Conservation (phyloP, 2,888 invertebrate genomes). For the Mycalesis mineus region DNA sequence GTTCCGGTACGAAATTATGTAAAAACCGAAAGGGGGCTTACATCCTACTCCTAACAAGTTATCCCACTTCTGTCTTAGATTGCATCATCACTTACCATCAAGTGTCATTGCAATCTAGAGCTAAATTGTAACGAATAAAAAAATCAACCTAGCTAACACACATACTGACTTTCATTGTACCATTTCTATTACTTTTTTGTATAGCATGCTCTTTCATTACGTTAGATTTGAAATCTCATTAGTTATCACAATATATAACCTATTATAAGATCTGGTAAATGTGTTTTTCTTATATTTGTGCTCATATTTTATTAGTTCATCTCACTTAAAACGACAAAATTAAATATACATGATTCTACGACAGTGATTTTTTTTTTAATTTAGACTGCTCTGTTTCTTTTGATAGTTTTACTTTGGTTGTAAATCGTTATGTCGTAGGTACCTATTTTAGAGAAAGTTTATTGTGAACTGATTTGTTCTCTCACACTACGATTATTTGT, state of each 20-base stretch:
- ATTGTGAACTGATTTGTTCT: constrained; percentile 8
- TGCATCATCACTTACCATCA: too few species aligned
- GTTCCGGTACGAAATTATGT: too few species aligned
- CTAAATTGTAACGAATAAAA: too few species aligned
- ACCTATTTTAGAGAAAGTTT: constrained; percentile 8
- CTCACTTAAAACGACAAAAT: constrained; percentile 38
- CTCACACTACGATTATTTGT: constrained; percentile 23
- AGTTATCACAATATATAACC: constrained; percentile 75
- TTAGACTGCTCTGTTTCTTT: constrained; percentile 16
- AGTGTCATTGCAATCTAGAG: too few species aligned
- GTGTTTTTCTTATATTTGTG: constrained; percentile 62
- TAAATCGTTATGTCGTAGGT: constrained; percentile 7
- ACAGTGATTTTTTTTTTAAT: constrained; percentile 33
- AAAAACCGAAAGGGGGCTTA: too few species aligned
- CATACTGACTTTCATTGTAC: constrained; percentile 70
- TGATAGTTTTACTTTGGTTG: constrained; percentile 21
- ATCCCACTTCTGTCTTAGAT: too few species aligned
- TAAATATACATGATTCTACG: constrained; percentile 27
- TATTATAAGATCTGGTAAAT: constrained; percentile 72
- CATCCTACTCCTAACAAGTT: too few species aligned
- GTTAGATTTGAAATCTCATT: constrained; percentile 72
- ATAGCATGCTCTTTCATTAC: constrained; percentile 61
- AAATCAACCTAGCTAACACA: too few species aligned
- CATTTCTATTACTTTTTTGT: constrained; percentile 47
- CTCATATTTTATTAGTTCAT: constrained; percentile 39